Base-by-base conservation (phyloP, 2,888 invertebrate species). In the Plusia festucae region DNA sequence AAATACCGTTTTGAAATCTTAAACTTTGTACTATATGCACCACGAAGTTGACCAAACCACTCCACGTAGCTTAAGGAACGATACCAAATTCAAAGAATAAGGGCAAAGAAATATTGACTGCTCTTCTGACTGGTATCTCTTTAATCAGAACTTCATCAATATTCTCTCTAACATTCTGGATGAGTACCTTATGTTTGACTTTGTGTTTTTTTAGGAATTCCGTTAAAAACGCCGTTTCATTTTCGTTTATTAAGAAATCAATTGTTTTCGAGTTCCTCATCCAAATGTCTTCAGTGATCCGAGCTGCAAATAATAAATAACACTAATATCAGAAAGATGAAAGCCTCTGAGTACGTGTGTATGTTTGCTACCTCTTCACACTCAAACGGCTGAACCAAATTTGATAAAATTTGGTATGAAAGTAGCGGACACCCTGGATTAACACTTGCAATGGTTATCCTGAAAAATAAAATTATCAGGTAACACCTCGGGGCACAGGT, bases 201-300 rank as follows among this genome's bases (percentile, higher is more conserved):
- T 60, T 59, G 18, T 52, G 58, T 0, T n/a, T 34, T 2, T 62
- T 30, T 8, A 73, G 22, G 13, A 73, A 62, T 1, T 3, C 4
- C 0, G 9, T 32, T 0, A 60, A 0, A 2, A 11, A n/a, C 5
- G 18, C 6, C 7, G 5, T 22, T 9, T 73, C 73, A 1, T 34
- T 11, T 8, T 57, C 53, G 1, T 59, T 49, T 13, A 73, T 3
- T 44, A 76, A 20, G 44, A 73, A 73, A 8, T 73, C 73, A 1
- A 73, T 73, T 32, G 73, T 76, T 6, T 13, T 52, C 2, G 66
- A 52, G 11, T 73, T 61, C 24, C 76, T 71, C 53, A 56, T 59
- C 73, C 73, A 73, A 30, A 76, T 71, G 0, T 76, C 73, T 60
- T 73, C 76, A 0, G 72, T 71, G 8, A 54, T 40, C 44, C 59